These are phyloP conservation scores for Brachyalestes nurse DNA, from an alignment of 2,797 vertebrate species.

Conservation along the genomic window DNA sequence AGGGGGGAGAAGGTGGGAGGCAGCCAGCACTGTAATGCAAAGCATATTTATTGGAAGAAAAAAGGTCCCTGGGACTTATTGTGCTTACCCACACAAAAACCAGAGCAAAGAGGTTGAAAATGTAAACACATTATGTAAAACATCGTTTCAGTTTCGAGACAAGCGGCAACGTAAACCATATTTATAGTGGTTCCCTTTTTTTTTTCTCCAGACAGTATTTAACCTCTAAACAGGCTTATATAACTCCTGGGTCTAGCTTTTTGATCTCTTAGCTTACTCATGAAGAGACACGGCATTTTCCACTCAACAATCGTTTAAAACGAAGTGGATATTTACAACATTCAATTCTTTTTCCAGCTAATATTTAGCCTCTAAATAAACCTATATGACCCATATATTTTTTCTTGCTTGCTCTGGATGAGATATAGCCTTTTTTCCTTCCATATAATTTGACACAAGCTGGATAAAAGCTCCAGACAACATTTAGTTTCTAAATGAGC, in stretches of 20 bases:
- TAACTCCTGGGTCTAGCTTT: not conserved
- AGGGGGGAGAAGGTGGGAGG: not conserved
- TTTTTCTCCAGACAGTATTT: not conserved
- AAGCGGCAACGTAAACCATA: not conserved
- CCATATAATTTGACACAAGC: no score
- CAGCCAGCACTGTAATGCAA: slow-evolving; percentile 16
- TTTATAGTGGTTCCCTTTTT: not conserved
- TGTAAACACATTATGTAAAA: not conserved
- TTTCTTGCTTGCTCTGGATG: no score
- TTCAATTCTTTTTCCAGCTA: not conserved
- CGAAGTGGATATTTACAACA: not conserved
- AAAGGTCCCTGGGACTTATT: not conserved
- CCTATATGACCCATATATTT: not conserved
- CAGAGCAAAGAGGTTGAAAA: not conserved
- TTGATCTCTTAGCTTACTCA: not conserved
- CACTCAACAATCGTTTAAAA: not conserved
- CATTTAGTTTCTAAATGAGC: no score
- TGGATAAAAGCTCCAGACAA: no score
- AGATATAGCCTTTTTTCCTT: no score
- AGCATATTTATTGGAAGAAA: slow-evolving; percentile 1
- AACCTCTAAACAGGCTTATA: not conserved
- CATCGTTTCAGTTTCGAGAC: not conserved
- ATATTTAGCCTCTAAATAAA: not conserved
- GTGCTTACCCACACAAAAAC: not conserved
- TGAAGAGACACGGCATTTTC: not conserved